Evolutionary conservation across 92 coral and sea anemone genomes (phyloP), one percentile per base, ranked within the genome.

Genomic region (Epizoanthus fatuus): DNA sequence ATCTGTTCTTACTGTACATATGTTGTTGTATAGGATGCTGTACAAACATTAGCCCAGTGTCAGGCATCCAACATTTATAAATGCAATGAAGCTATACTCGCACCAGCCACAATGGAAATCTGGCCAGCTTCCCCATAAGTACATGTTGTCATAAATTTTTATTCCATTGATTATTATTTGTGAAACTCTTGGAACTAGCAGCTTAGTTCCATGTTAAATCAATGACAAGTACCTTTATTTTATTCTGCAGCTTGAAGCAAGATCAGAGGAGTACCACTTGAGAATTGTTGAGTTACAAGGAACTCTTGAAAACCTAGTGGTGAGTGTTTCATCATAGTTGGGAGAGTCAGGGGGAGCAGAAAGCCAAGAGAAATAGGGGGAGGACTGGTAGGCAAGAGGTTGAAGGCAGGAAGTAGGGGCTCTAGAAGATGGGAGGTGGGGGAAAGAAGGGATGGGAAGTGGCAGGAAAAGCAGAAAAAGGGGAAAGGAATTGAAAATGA

Each of bases 281-380:
- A 90, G 99, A 56, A 91, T 95, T 8, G 90, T 92, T 63, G 98
- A 97, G 85, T 79, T 97, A 22, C 99, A 97, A 82, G 92, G 95
- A 47, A 94, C 97, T 7, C 86, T 97, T 38, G 99, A 97, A 63
- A 95, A 97, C 76, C 83, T 95, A 19, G 96, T 95, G 99, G 99
- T 95, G 77, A 60, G 97, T 38, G 63, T 19, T 37, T 49, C 11
- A 3, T 7, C 20, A 0, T 13, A 65, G 19, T 75, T n/a, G 75
- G 42, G 19, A 17, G 68, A 62, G 25, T 7, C 68, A 62, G 17
- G 14, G 22, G 37, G 7, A n/a, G 69, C 8, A 19, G 25, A 63
- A 63, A 63, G 37, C 37, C 66, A 15, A 14, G 14, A 1, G 12
- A 62, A 40, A 17, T 73, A 14, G 22, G 5, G 22, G 47, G 16